Evolutionary conservation across 2,888 invertebrate species (phyloP), one percentile per base, ranked within the genome.

Genomic region (Dermolepida albohirtum): DNA sequence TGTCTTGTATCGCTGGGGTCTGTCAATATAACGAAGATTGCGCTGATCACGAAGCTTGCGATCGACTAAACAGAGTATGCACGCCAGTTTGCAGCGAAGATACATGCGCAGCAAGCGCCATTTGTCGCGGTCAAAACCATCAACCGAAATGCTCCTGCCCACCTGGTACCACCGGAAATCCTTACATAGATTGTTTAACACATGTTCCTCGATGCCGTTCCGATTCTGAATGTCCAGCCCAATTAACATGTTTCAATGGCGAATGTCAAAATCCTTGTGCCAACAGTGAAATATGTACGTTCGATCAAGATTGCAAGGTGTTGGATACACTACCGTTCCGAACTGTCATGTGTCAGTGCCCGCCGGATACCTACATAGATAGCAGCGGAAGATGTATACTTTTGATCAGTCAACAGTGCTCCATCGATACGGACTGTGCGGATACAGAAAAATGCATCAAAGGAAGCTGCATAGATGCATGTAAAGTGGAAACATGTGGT

Each of bases 21-120:
- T 95, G 95, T 74, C 94, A 94, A 77, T 94, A 93, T 81, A 94
- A 95, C 78, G 94, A 95, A 77, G 95, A 96, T 78, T 96, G 95
- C 75, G 92, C 92, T 39, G 91, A 92, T 76, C 88, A 92, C 72
- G 94, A 95, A 82, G 89, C 92, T 40, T 96, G 95, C 81, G 93
- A 95, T 78, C 86, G 94, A 68, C 85, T 94, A 11, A 95, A 95
- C 79, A 87, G 94, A 73, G 88, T 93, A 0, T 95, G 96, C 77
- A 87, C 92, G 75, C 91, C 92, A 0, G 94, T 92, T 27, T 95
- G 95, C 78, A 90, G 91, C 5, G 90, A 90, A n/a, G 90, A 91
- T 66, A 89, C 92, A 0, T 96, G 96, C 78, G 93, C 93, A 0
- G 86, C 88, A 0, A 89, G 89, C 14, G 95, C 96, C 1, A 83